These are phyloP conservation scores for Pseudoips prasinana DNA, from an alignment of 2,888 invertebrate genomes.

Conservation along the genomic window DNA sequence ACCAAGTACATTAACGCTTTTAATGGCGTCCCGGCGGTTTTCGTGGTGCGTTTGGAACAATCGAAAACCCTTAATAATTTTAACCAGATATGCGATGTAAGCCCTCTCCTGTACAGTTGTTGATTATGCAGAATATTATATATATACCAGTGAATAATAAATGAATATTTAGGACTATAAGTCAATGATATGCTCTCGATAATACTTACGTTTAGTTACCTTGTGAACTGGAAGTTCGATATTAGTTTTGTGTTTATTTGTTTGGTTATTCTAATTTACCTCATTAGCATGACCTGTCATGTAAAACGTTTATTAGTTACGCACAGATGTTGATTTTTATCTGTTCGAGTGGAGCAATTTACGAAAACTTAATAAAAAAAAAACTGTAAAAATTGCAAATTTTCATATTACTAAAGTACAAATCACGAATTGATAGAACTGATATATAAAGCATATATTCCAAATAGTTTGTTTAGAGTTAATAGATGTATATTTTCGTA, in stretches of 20 bases:
- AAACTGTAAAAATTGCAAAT: not conserved
- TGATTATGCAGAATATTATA: conserved; percentile 55
- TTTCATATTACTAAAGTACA: conserved; percentile 23
- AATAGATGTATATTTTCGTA: conserved; percentile 32
- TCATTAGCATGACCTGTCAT: conserved; percentile 72
- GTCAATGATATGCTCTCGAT: conserved; percentile 66
- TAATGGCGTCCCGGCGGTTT: no score
- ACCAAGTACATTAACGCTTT: no score
- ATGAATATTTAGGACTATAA: conserved; percentile 70
- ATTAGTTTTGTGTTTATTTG: conserved; percentile 60
- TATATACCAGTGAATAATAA: conserved; percentile 69
- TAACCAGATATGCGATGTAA: conserved; percentile 15
- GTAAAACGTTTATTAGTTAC: conserved; percentile 54
- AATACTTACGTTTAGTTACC: conserved; percentile 77
- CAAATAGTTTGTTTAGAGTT: conserved; percentile 27
- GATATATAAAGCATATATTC: conserved; percentile 24
- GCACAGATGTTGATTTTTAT: conserved; percentile 40
- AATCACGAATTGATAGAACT: conserved; percentile 34
- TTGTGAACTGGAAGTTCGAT: conserved; percentile 75
- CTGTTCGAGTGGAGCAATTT: conserved; percentile 28
- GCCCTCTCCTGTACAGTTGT: conserved; percentile 52
- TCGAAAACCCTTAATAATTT: no score
- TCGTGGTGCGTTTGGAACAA: no score
- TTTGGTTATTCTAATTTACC: conserved; percentile 61
- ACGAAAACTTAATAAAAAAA: conserved; percentile 21